Conservation (phyloP, 1,140 invertebrate genomes). For the Scaptomyza pallida region DNA sequence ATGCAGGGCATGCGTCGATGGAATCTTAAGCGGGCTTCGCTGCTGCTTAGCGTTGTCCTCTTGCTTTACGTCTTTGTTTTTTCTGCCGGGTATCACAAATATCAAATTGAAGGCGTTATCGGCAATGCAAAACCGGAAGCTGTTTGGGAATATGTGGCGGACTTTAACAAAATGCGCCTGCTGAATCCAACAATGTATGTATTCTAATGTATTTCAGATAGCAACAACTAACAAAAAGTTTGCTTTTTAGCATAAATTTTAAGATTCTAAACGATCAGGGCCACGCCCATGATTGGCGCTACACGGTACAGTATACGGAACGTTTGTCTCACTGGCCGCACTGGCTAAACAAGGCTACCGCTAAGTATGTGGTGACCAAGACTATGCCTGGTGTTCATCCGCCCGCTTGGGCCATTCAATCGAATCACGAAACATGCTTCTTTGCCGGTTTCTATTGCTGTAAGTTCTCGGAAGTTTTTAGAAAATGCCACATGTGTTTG, state of each 20-base stretch:
- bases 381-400: conserved; percentile 75
- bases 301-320: conserved; percentile 88
- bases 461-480: conserved; percentile 83
- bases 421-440: conserved; percentile 88
- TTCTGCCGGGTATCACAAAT: conserved; percentile 71
- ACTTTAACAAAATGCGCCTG: conserved; percentile 89
- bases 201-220: not conserved
- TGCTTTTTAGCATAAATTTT: conserved; percentile 85
- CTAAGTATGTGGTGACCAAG: conserved; percentile 86
- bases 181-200: conserved; percentile 89
- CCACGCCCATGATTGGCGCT: conserved; percentile 89
- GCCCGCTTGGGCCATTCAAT: conserved; percentile 85
- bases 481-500: conserved; percentile 3
- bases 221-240: not conserved
- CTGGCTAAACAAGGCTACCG: conserved; percentile 86
- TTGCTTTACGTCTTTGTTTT: conserved; percentile 70
- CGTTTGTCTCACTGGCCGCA: conserved; percentile 87
- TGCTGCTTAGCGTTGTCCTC: conserved; percentile 44
- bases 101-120: conserved; percentile 84
- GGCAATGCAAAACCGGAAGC: conserved; percentile 85
- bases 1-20: conserved; percentile 62
- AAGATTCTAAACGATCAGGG: conserved; percentile 87
- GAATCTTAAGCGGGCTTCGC: conserved; percentile 69
- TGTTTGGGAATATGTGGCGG: conserved; percentile 90
- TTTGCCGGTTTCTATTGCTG: conserved; percentile 86